phyloP scores from a whole-genome alignment of 1,140 invertebrate genomes.

The Euura saliciscinereae region DNA sequence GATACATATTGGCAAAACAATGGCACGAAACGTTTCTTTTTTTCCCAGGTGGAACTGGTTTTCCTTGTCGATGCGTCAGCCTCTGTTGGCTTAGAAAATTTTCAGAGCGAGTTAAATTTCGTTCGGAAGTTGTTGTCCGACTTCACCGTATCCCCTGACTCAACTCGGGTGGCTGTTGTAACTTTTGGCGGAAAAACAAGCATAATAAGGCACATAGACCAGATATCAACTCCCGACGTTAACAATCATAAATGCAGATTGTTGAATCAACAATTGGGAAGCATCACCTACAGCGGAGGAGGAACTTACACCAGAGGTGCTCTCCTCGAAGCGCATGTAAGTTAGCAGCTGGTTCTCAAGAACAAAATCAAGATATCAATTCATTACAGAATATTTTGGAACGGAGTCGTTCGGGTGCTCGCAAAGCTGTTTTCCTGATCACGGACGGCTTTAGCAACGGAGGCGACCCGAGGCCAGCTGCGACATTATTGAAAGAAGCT shows the following conservation, averaged over 20 bases:
- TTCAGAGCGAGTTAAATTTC: conserved; percentile 73
- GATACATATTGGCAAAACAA: conserved; percentile 11
- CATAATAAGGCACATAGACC: conserved; percentile 64
- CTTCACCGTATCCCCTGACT: conserved; percentile 68
- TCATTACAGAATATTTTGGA: conserved; percentile 63
- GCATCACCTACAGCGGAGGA: conserved; percentile 69
- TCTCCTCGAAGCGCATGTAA: conserved; percentile 68
- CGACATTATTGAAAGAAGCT: conserved; percentile 59
- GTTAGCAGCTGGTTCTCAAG: conserved; percentile 14
- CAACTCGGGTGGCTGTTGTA: conserved; percentile 70
- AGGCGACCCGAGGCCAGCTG: conserved; percentile 68
- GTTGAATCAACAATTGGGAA: conserved; percentile 66
- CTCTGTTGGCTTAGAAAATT: conserved; percentile 71
- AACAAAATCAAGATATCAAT: neutral
- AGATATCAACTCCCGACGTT: conserved; percentile 58
- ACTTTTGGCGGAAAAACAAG: conserved; percentile 68
- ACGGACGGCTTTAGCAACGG: conserved; percentile 79
- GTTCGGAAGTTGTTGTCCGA: conserved; percentile 75
- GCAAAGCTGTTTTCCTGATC: conserved; percentile 71
- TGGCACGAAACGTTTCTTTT: neutral
- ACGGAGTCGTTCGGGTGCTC: conserved; percentile 59
- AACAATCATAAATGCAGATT: conserved; percentile 69
- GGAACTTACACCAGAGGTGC: conserved; percentile 75
- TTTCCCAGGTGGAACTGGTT: conserved; percentile 65
- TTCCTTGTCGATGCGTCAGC: conserved; percentile 75